phyloP scores from a whole-genome alignment of 92 coral and sea anemone species.

The Zoanthus sociatus region DNA sequence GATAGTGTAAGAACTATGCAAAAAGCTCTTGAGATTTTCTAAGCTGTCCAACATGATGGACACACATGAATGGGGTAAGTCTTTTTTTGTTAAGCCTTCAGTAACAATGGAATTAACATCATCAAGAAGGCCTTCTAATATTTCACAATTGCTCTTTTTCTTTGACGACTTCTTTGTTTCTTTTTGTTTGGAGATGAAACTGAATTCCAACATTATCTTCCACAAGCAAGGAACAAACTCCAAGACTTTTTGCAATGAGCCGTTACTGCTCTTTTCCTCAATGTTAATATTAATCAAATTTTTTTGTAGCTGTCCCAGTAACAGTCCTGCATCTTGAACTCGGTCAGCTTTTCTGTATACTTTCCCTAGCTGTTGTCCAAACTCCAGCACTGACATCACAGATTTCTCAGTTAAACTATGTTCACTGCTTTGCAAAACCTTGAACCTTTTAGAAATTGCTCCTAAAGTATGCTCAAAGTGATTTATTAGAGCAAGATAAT shows the following conservation, averaged over 20 bases:
- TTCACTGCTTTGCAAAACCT: neutral
- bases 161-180: constrained; percentile 22
- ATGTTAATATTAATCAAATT: constrained; percentile 23
- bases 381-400: constrained; percentile 55
- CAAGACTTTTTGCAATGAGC: constrained; percentile 44
- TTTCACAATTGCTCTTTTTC: neutral
- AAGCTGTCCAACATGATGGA: constrained; percentile 33
- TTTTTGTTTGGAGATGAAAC: neutral
- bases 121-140: constrained; percentile 49
- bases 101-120: constrained; percentile 23
- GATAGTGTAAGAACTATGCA: constrained; percentile 17
- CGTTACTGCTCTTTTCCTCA: constrained; percentile 32
- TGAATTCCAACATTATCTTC: constrained; percentile 46
- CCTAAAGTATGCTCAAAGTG: constrained; percentile 60
- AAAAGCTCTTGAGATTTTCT: constrained; percentile 21
- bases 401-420: constrained; percentile 24
- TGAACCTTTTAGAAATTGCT: constrained; percentile 26
- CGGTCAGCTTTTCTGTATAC: constrained; percentile 60
- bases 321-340: constrained; percentile 44
- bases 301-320: constrained; percentile 67
- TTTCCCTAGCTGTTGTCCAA: constrained; percentile 79
- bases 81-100: constrained; percentile 16
- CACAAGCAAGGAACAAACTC: constrained; percentile 44
- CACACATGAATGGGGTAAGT: constrained; percentile 7
- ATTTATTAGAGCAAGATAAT: constrained; percentile 40